These are phyloP conservation scores for Antidorcas marsupialis DNA, from an alignment of 2,113 vertebrate genomes.

Conservation along the genomic window DNA sequence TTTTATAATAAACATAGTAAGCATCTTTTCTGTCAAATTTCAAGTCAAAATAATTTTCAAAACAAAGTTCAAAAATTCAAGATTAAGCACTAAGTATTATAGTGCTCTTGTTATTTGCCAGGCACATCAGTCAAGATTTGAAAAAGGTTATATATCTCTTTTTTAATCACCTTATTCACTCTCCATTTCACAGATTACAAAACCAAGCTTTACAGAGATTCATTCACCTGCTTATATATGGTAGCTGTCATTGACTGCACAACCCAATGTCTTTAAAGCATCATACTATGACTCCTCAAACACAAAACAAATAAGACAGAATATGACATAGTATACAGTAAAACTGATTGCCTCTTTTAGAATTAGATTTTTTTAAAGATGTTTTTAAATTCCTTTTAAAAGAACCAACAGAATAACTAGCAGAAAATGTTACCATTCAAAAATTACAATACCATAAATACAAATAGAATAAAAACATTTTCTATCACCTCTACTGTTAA, in stretches of 20 bases:
- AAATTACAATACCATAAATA: not conserved
- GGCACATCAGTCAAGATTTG: not conserved
- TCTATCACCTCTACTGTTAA: constrained; percentile 9
- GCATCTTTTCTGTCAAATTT: not conserved
- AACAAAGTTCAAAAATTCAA: constrained; percentile 19
- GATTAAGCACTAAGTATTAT: not conserved
- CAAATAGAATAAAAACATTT: constrained; percentile 22
- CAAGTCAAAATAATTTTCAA: not conserved
- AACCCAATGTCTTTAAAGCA: not conserved
- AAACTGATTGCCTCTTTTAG: not conserved
- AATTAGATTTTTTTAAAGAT: not conserved
- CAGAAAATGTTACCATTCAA: not conserved
- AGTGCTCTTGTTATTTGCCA: not conserved
- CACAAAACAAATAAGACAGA: not conserved
- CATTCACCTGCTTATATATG: not conserved
- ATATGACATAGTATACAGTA: not conserved
- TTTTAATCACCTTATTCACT: not conserved
- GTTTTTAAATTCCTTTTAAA: constrained; percentile 22
- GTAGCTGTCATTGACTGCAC: not conserved
- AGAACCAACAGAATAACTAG: not conserved
- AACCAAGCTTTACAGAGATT: not conserved
- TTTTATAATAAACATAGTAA: not conserved
- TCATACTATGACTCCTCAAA: not conserved
- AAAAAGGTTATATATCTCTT: not conserved
- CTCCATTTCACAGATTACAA: not conserved